Evolutionary conservation across 37 sponge, comb jelly and placozoan genomes (phyloP), one percentile per base, ranked within the genome.

Genomic region (Oopsacas minuta): DNA sequence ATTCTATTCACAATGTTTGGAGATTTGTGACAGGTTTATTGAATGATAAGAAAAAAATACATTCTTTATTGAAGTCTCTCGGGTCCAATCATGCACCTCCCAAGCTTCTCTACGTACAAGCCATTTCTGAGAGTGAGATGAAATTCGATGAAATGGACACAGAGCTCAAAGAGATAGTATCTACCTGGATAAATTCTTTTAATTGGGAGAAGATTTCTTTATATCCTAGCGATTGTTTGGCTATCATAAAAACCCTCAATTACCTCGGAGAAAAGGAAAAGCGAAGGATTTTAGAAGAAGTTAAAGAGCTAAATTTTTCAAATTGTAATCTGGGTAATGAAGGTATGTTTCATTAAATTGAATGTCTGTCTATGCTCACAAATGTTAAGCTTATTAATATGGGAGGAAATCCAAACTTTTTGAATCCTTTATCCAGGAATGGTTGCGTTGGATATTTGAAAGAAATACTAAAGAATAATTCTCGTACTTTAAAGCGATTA

Each of bases 161-260:
- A 3, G 28, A 61, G 22, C 75, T 61, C 7, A 61, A 61, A 12
- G 28, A 61, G 28, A 61, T 61, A 20, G 1, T 61, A 32, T 61
- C 75, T 25, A 61, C 75, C 22, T 61, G 75, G 75, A 61, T 61
- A 20, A 61, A 61, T 12, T 61, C 75, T 61, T 61, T 61, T 61
- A 61, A n/a, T 32, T 61, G 75, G 75, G 75, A 61, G 28, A 61
- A 61, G 28, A 61, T 61, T 3, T 3, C 22, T 3, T n/a, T 61
- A 12, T 61, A 61, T 61, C 75, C 75, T 3, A 61, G 75, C 22
- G 75, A 61, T 61, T 61, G 75, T 61, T 12, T 61, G 28, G 75
- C 75, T 32, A 61, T 61, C 5, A 61, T 61, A 20, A 61, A 10
- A 12, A 61, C 75, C 3, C 28, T 61, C 22, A 61, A 61, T 25